Evolutionary conservation across 2,888 invertebrate genomes (phyloP).

Genomic region (Tenodera sinensis): DNA sequence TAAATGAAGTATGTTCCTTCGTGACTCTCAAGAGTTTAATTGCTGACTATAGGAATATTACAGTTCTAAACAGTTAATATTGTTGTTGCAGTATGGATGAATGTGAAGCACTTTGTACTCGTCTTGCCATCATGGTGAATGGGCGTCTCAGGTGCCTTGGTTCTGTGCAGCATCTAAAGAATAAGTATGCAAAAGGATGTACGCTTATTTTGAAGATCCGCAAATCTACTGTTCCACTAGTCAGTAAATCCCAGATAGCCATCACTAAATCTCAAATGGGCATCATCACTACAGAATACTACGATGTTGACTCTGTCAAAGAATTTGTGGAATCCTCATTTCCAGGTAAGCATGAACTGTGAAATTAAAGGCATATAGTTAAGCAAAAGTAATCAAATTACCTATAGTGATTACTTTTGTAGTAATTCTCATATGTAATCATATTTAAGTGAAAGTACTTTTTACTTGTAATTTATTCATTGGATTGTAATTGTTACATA

Average conservation of each 20-base stretch:
- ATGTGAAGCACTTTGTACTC: slow-evolving; percentile 76
- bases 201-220: slow-evolving; percentile 51
- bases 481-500: too few species aligned
- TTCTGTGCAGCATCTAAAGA: slow-evolving; percentile 71
- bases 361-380: background rate
- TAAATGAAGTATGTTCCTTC: background rate
- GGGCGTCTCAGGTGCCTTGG: slow-evolving; percentile 72
- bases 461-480: too few species aligned
- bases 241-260: background rate
- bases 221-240: background rate
- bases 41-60: background rate
- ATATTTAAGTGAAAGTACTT: too few species aligned
- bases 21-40: background rate
- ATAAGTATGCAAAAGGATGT: slow-evolving; percentile 67
- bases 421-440: too few species aligned
- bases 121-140: slow-evolving; percentile 78
- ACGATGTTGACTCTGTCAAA: slow-evolving; percentile 39
- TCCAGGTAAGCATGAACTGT: slow-evolving; percentile 15
- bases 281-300: background rate
- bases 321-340: slow-evolving; percentile 39
- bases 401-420: too few species aligned
- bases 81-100: slow-evolving; percentile 68
- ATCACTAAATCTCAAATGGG: too few species aligned
- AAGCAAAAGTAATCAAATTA: too few species aligned
- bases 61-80: background rate